Conservation (phyloP, 2,113 vertebrate genomes). For the Cyprinodon tularosa region DNA sequence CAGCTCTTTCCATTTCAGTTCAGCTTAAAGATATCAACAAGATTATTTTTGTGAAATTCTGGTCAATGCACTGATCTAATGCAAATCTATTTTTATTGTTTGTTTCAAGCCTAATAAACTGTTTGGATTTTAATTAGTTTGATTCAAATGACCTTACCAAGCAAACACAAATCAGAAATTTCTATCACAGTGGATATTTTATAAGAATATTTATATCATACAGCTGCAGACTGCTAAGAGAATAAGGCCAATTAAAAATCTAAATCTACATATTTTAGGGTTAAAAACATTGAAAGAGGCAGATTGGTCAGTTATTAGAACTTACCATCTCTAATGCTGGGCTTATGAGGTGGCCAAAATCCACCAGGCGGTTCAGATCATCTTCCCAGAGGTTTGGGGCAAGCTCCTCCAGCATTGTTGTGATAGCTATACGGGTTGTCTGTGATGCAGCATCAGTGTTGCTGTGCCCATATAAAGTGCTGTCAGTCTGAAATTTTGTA, state of each 20-base stretch:
- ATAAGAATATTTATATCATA: background rate
- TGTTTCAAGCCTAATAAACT: too few species aligned
- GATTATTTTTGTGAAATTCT: too few species aligned
- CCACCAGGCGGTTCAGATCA: slow-evolving; percentile 84
- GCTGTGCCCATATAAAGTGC: slow-evolving; percentile 7
- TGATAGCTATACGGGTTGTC: slow-evolving; percentile 77
- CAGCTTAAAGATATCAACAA: too few species aligned
- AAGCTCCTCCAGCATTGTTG: slow-evolving; percentile 86
- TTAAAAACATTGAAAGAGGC: background rate
- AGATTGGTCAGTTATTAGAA: background rate
- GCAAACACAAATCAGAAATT: background rate
- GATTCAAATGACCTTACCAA: background rate
- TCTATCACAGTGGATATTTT: background rate
- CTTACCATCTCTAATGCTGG: slow-evolving; percentile 85
- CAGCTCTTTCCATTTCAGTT: too few species aligned
- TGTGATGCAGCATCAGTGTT: slow-evolving; percentile 30
- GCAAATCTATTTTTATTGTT: too few species aligned
- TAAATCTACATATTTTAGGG: background rate
- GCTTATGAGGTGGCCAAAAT: slow-evolving; percentile 86
- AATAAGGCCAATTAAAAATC: background rate
- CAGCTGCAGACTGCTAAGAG: background rate
- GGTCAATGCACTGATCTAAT: too few species aligned
- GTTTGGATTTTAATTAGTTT: too few species aligned
- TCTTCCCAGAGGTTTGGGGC: slow-evolving; percentile 88
- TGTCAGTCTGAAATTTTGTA: slow-evolving; percentile 77